phyloP scores from a whole-genome alignment of 2,888 invertebrate genomes.

The Synanthedon formicaeformis region DNA sequence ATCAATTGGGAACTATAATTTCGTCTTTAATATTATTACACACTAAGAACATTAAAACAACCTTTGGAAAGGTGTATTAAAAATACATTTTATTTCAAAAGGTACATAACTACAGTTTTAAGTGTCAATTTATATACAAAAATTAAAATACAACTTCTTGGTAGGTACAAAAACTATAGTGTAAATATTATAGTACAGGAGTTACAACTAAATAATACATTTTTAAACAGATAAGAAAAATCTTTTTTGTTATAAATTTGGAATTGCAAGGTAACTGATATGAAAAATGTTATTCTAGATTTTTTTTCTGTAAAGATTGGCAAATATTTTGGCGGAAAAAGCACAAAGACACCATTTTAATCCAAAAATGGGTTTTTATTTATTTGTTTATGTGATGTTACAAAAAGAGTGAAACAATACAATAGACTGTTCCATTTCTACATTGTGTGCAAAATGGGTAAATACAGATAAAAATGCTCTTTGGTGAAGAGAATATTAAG shows the following conservation, averaged over 20 bases:
- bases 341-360: slow-evolving; percentile 28
- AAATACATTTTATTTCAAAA: slow-evolving; percentile 70
- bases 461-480: slow-evolving; percentile 18
- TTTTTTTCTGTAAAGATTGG: slow-evolving; percentile 15
- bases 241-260: slow-evolving; percentile 7
- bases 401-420: neutral
- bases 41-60: slow-evolving; percentile 4
- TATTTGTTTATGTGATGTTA: too few species aligned
- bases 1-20: slow-evolving; percentile 7
- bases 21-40: slow-evolving; percentile 1
- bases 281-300: neutral
- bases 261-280: slow-evolving; percentile 32
- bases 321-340: slow-evolving; percentile 48
- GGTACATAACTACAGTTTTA: slow-evolving; percentile 56
- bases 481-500: slow-evolving; percentile 41
- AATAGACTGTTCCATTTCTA: too few species aligned
- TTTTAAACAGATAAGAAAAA: neutral
- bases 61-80: slow-evolving; percentile 57
- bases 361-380: slow-evolving; percentile 12
- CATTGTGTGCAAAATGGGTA: neutral
- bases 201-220: slow-evolving; percentile 11
- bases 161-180: slow-evolving; percentile 29
- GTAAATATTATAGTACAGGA: slow-evolving; percentile 41
- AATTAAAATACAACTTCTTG: slow-evolving; percentile 49
- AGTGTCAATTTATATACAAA: slow-evolving; percentile 64